phyloP scores from a whole-genome alignment of 2,888 invertebrate genomes.

The Elaeidobius kamerunicus region DNA sequence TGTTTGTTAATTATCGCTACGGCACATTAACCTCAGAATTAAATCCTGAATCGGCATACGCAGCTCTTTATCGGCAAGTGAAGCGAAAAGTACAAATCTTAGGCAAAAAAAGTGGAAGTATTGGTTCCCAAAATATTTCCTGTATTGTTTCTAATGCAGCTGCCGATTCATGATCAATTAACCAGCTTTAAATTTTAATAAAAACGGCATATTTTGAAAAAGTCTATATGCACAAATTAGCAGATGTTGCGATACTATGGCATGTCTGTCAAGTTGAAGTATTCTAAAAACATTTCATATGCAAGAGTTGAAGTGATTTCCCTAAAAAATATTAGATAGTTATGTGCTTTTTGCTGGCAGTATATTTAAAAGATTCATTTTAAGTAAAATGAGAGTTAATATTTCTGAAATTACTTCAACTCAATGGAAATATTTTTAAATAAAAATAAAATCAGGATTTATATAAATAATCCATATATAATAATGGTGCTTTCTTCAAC shows the following conservation, averaged over 20 bases:
- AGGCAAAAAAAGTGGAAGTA: conserved; percentile 23
- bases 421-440: conserved; percentile 10
- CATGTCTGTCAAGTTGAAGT: conserved; percentile 25
- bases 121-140: conserved; percentile 27
- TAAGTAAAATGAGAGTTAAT: too few relatives aligned
- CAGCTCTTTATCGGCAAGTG: conserved; percentile 12
- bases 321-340: not conserved
- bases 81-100: conserved; percentile 25
- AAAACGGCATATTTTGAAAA: conserved; percentile 17
- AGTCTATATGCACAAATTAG: conserved; percentile 24
- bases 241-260: conserved; percentile 15
- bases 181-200: conserved; percentile 21
- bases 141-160: conserved; percentile 11
- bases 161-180: conserved; percentile 17
- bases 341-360: not conserved
- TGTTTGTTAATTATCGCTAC: conserved; percentile 31
- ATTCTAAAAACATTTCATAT: conserved; percentile 31
- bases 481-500: conserved; percentile 51
- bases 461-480: conserved; percentile 37
- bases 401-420: conserved; percentile 1
- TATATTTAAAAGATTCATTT: too few relatives aligned
- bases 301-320: not conserved
- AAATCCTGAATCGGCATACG: conserved; percentile 27
- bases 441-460: conserved; percentile 40
- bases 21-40: conserved; percentile 25